Base-by-base conservation (phyloP, 1,140 invertebrate genomes). In the Mya arenaria region DNA sequence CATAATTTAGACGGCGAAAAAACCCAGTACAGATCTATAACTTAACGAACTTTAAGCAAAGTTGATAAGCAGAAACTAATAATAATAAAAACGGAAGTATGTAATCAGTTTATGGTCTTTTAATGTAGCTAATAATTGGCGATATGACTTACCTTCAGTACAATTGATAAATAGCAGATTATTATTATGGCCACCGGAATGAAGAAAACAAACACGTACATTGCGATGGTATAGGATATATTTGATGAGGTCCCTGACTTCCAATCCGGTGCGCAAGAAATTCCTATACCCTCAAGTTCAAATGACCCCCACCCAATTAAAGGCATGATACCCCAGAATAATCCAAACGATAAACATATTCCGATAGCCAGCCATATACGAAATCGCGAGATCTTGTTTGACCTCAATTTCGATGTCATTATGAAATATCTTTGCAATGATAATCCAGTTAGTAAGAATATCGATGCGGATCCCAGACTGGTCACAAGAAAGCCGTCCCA, bases 261-360 rank as follows among this genome's bases (percentile, higher is more conserved):
- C 72, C 72, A 74, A 28, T 74, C 52, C 3, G 72, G 72, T 56
- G 72, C 72, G 37, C 72, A 74, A n/a, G 72, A 74, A 13, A 74
- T 62, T 8, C 36, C 55, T 6, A 74, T 74, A 1, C 72, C 72
- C n/a, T 74, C 72, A 10, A 25, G 32, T n/a, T 36, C 30, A 74
- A 37, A 74, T 8, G 72, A 72, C 30, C 72, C 72, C 56, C 30
- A 60, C 28, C 72, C 72, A 37, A 62, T 41, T 4, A 74, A 28
- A 10, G 72, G 72, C 2, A 56, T 19, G 5, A 62, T 39, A 39
- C 72, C 72, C 72, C 72, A 74, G 5, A 58, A 25, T 4, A 62
- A 62, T 3, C 72, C 72, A 5, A 74, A 62, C 1, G 2, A 4
- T 41, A 60, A 74, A 74, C 72, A 74, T 15, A 28, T 19, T 17